A percentile compares a stretch with the other conserved stretches of the same genome.
Evolutionary conservation across 2,113 vertebrate species (phyloP).

Genomic region (Eurypyga helias): DNA sequence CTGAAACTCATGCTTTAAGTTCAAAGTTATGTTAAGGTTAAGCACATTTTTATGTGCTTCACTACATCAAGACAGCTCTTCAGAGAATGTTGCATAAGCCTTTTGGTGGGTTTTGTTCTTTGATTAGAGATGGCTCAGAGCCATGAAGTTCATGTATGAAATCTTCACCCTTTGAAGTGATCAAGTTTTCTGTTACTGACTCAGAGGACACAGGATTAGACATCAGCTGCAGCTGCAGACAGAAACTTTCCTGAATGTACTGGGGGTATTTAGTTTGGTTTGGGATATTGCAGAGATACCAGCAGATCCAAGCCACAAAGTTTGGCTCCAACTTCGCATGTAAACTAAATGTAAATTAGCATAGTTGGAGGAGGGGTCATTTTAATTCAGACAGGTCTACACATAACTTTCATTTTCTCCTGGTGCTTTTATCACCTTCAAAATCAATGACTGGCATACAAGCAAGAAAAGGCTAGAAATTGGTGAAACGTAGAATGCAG

Average conservation of each 20-base stretch:
- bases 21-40: neutral
- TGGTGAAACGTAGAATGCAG: neutral
- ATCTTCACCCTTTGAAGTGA: constrained; percentile 48
- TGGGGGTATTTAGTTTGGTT: neutral
- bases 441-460: neutral
- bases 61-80: neutral
- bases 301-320: neutral
- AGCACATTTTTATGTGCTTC: neutral
- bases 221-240: neutral
- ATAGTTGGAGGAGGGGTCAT: neutral
- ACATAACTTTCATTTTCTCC: neutral
- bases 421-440: neutral
- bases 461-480: neutral
- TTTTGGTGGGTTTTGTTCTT: constrained; percentile 24
- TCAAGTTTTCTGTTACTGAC: neutral
- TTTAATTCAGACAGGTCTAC: neutral
- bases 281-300: neutral
- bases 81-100: constrained; percentile 4
- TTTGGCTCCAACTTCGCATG: neutral
- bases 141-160: constrained; percentile 29
- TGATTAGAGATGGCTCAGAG: constrained; percentile 27
- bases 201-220: constrained; percentile 37
- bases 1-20: neutral
- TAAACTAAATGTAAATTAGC: neutral
- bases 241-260: neutral